These are phyloP conservation scores for Zaprionus tsacasi DNA, from an alignment of 1,140 invertebrate species.

Conservation along the genomic window DNA sequence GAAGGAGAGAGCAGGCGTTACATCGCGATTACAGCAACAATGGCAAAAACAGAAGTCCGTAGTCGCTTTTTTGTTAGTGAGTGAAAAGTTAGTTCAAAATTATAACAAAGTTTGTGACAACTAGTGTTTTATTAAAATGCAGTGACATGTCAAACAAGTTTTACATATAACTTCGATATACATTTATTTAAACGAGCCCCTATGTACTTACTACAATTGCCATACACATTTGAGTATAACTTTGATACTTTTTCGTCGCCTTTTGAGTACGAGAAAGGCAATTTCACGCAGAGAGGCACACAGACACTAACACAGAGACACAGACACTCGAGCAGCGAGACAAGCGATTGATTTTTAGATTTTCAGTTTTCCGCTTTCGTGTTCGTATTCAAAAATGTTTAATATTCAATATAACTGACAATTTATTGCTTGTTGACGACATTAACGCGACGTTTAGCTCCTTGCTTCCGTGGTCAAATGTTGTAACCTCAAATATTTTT, in stretches of 20 bases:
- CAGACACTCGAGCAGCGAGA: conserved; percentile 24
- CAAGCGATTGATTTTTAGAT: conserved; percentile 46
- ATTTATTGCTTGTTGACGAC: conserved; percentile 44
- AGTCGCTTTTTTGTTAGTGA: no score
- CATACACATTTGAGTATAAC: conserved; percentile 82
- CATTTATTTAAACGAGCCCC: background rate
- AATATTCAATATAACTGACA: conserved; percentile 32
- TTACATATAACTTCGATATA: background rate
- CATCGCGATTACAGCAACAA: background rate
- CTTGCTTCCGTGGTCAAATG: conserved; percentile 58
- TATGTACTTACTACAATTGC: conserved; percentile 76
- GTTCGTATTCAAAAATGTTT: conserved; percentile 51
- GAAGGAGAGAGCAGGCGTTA: background rate
- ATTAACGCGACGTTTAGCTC: conserved; percentile 54
- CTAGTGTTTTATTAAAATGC: no score
- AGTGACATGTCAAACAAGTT: no score
- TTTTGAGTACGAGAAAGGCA: conserved; percentile 62
- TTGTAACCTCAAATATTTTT: conserved; percentile 68
- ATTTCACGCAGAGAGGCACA: conserved; percentile 59
- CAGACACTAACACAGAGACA: conserved; percentile 31
- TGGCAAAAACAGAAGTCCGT: background rate
- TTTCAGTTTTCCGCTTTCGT: conserved; percentile 6
- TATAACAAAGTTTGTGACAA: no score
- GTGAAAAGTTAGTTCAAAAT: no score
- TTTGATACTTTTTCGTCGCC: conserved; percentile 70